phyloP scores from a whole-genome alignment of 2,797 vertebrate species.

The Xyrichtys novacula region DNA sequence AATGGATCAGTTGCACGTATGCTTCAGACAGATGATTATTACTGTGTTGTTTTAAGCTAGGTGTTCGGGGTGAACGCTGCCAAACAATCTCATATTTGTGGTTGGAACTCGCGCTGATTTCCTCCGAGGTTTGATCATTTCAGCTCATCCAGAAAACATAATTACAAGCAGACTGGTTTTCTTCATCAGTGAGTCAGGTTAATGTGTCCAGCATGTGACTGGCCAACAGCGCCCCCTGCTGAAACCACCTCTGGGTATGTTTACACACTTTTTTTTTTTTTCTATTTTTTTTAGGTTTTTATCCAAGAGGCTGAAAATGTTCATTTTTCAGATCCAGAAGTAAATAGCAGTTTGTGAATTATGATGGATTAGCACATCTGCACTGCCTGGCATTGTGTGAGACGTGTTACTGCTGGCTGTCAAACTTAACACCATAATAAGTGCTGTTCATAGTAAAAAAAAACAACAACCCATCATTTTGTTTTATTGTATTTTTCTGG shows the following conservation, averaged over 20 bases:
- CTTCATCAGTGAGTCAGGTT: constrained; percentile 31
- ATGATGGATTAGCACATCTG: constrained; percentile 5
- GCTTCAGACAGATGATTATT: constrained; percentile 42
- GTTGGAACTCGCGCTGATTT: constrained; percentile 51
- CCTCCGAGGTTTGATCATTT: constrained; percentile 56
- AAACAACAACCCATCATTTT: no score
- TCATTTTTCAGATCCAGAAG: not conserved
- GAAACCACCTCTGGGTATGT: constrained; percentile 4
- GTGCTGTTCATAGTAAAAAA: no score
- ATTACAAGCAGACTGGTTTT: constrained; percentile 51
- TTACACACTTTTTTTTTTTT: not conserved
- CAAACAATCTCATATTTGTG: constrained; percentile 46
- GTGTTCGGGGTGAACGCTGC: constrained; percentile 40
- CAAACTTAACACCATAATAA: not conserved
- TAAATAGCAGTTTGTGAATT: not conserved
- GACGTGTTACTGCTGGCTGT: not conserved
- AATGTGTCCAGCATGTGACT: constrained; percentile 26
- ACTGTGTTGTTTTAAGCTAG: constrained; percentile 40
- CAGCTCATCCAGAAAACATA: constrained; percentile 43
- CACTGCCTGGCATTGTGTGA: not conserved
- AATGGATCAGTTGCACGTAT: constrained; percentile 50
- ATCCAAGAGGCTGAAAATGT: not conserved
- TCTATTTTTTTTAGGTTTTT: not conserved
- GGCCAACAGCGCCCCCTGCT: constrained; percentile 31
- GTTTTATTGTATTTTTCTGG: not conserved